Evolutionary conservation across 1,140 invertebrate genomes (phyloP), one percentile per base, ranked within the genome.

Genomic region (Homalodisca vitripennis): DNA sequence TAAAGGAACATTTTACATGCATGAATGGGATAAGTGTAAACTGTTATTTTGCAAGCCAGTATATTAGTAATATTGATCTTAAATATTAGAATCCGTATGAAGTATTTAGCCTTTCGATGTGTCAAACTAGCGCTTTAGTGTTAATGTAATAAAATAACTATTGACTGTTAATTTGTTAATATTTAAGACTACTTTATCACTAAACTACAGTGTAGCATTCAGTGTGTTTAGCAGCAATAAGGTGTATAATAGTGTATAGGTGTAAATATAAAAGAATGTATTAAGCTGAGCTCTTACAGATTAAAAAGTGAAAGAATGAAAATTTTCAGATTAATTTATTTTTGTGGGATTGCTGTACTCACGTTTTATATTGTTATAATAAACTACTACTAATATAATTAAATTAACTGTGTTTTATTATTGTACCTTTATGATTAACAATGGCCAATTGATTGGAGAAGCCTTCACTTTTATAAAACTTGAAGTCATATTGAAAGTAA

Each of bases 331-430:
- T 60, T 60, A 60, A 60, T 60, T 60, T 60, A 60, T 60, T 60
- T 60, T 60, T 24, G 13, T 60, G 55, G 55, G 55, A 60, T 27
- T 60, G 24, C 26, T 60, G 55, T 60, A 60, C 14, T 60, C 55
- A 60, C 14, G 27, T 60, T 60, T 60, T 60, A 51, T 60, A 60
- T 60, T 60, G 55, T 60, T 60, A 51, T 51, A 60, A 60, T 60
- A 60, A 60, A 60, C 24, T 22, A 26, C 24, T 60, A 60, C 55
- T 60, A 60, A 60, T 60, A 26, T 60, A 24, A n/a, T n/a, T n/a
- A n/a, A n/a, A n/a, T n/a, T n/a, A n/a, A n/a, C n/a, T n/a, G n/a
- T n/a, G n/a, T n/a, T n/a, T n/a, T n/a, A n/a, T n/a, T n/a, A n/a
- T n/a, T n/a, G n/a, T n/a, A n/a, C n/a, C n/a, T n/a, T n/a, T n/a